Evolutionary conservation across 2,113 vertebrate species (phyloP).

Genomic region (Oreochromis spilurus): DNA sequence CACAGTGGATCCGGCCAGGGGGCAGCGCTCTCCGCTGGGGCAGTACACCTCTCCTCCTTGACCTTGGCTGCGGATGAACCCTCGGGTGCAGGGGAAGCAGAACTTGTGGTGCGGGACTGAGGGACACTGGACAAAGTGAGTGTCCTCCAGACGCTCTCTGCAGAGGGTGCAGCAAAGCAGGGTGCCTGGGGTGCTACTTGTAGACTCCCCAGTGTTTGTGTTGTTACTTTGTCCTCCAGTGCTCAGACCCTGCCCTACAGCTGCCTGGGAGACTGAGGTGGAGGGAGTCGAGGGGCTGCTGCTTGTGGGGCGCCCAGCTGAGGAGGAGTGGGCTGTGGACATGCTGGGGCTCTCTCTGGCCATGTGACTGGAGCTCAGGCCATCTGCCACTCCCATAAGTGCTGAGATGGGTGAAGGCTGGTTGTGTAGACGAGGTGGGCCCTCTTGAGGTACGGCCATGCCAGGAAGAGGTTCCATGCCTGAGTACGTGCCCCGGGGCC

Average conservation of each 20-base stretch:
- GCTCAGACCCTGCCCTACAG: slow-evolving; percentile 58
- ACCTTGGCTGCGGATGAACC: slow-evolving; percentile 85
- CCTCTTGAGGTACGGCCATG: slow-evolving; percentile 53
- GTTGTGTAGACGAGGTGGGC: slow-evolving; percentile 63
- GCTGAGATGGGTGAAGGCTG: slow-evolving; percentile 84
- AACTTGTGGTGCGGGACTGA: slow-evolving; percentile 85
- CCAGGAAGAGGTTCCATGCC: slow-evolving; percentile 60
- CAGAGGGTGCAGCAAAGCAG: slow-evolving; percentile 88
- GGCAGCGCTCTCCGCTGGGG: slow-evolving; percentile 87
- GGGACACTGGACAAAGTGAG: slow-evolving; percentile 86
- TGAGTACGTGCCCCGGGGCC: slow-evolving; percentile 62
- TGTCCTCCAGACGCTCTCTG: slow-evolving; percentile 83
- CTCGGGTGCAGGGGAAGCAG: slow-evolving; percentile 86
- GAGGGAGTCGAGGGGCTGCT: slow-evolving; percentile 78
- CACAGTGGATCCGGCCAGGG: slow-evolving; percentile 82
- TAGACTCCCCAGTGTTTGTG: slow-evolving; percentile 41
- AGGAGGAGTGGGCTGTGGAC: slow-evolving; percentile 65
- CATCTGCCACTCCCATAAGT: slow-evolving; percentile 85
- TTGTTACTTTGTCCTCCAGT: slow-evolving; percentile 29
- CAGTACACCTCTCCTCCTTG: slow-evolving; percentile 84
- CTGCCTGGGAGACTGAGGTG: slow-evolving; percentile 62
- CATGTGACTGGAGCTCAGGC: slow-evolving; percentile 75
- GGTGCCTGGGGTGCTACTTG: slow-evolving; percentile 56
- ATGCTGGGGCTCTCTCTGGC: slow-evolving; percentile 75
- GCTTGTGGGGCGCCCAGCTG: slow-evolving; percentile 65